Base-by-base conservation (phyloP, 2,113 vertebrate species). In the Xyliphius kryptos region DNA sequence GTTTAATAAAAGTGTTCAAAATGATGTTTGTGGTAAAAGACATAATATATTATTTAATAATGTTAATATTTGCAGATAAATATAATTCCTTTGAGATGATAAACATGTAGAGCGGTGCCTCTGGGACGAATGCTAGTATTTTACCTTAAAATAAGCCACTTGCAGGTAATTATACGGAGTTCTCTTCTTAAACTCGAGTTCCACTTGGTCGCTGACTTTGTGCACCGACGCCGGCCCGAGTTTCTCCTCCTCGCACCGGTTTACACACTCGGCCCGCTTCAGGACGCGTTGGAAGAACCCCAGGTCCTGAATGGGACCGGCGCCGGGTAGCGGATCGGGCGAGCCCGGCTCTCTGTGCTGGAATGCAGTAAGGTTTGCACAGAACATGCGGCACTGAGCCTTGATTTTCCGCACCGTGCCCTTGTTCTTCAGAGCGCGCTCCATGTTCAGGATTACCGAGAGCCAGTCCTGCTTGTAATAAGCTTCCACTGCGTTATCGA, bases 131-230 rank as follows among this genome's bases (percentile, higher is more conserved):
- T n/a, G n/a, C n/a, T n/a, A n/a, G n/a, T n/a, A n/a, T n/a, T n/a
- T 63, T 81, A 98, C 94, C 92, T 96, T 98, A 74, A 97, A 97
- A 71, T 97, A 98, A 6, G 95, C 94, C 44, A 96, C 93, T 77
- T 97, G 94, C 1, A 98, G 76, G 65, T 96, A 97, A 74, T 98
- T 97, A 65, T 98, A 97, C 0, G 95, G 94, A 38, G 82, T 93
- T 65, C 93, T 91, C 78, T 92, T 95, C 76, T 14, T 74, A 77
- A 98, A 98, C 81, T 98, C 95, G 12, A 93, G 77, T 52, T 93
- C 84, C 57, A 91, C 75, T 51, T 90, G 91, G 32, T 89, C 88
- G 5, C 87, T 74, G 55, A 91, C 72, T 20, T 75, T 73, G 67
- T 88, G 88, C 15, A 88, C 58, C 17, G 86, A 82, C 1, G 81